Percentiles rank a stretch among this genome's conserved stretches.
Evolutionary conservation across 1,140 invertebrate species (phyloP).

Genomic region (Macrobrachium rosenbergii): DNA sequence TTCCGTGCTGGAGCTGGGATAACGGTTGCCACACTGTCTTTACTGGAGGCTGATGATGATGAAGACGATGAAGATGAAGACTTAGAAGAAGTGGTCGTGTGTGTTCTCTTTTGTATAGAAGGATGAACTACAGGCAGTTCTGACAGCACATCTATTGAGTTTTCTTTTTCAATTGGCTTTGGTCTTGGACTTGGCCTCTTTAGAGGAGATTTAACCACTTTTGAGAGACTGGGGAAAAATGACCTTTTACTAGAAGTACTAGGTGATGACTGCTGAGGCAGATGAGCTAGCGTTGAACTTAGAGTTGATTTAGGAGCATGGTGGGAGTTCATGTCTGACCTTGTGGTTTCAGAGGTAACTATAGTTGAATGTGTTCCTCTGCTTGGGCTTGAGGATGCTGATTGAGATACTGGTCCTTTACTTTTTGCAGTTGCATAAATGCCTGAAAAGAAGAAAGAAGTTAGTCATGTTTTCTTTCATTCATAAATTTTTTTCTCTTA

Average conservation of each 20-base stretch:
- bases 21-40: constrained; percentile 47
- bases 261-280: not conserved
- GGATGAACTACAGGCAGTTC: not conserved
- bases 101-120: constrained; percentile 43
- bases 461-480: no score
- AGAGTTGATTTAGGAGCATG: not conserved
- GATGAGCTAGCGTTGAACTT: not conserved
- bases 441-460: no score
- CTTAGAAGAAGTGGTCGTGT: constrained; percentile 44
- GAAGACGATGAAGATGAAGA: constrained; percentile 55
- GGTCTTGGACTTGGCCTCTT: constrained; percentile 23
- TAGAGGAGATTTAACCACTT: constrained; percentile 46
- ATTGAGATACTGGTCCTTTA: not conserved
- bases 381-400: constrained; percentile 35
- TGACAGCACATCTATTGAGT: not conserved
- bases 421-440: no score
- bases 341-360: no score
- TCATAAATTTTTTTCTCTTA: no score
- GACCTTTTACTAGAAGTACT: constrained; percentile 18
- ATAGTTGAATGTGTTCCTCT: not conserved
- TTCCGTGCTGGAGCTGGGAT: constrained; percentile 32
- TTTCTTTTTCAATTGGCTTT: not conserved
- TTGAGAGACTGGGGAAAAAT: constrained; percentile 44
- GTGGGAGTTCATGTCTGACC: no score
- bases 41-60: constrained; percentile 47